A percentile compares a stretch with the other conserved stretches of the same genome.
Conservation (phyloP, 2,113 vertebrate species). For the Fulmarus glacialis region DNA sequence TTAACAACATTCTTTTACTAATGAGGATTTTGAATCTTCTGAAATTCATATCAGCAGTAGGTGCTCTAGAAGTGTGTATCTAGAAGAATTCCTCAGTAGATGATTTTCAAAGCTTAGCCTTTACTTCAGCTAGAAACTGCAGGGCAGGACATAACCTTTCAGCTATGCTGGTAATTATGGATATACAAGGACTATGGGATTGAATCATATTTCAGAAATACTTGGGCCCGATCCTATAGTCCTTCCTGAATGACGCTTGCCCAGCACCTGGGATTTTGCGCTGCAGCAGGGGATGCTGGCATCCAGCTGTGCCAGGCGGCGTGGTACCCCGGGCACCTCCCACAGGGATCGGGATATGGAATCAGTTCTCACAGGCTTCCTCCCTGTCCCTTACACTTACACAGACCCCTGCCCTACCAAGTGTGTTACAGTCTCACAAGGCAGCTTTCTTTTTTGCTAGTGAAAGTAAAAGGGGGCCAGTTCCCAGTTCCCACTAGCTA, state of each 20-base stretch:
- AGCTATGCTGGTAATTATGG: neutral
- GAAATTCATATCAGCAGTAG: neutral
- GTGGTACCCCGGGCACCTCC: neutral
- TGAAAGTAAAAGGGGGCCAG: neutral
- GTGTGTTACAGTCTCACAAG: neutral
- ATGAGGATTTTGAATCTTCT: neutral
- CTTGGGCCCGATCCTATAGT: neutral
- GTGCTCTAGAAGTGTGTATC: neutral
- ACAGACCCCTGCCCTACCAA: neutral
- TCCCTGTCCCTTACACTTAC: neutral
- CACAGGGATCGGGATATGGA: accelerated
- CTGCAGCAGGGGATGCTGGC: neutral
- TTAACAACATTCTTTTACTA: neutral
- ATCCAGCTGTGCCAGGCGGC: neutral
- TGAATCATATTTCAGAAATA: neutral
- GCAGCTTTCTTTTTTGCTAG: neutral
- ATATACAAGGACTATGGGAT: neutral
- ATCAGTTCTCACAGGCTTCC: neutral
- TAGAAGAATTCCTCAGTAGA: neutral
- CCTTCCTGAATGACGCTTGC: neutral
- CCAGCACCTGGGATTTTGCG: neutral
- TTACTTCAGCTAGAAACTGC: neutral
- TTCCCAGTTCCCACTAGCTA: neutral
- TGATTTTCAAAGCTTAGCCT: neutral
- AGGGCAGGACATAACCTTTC: neutral